Percentiles rank a stretch among this genome's conserved stretches.
Conservation (phyloP, 2,888 invertebrate species). For the Amphipyra berbera region DNA sequence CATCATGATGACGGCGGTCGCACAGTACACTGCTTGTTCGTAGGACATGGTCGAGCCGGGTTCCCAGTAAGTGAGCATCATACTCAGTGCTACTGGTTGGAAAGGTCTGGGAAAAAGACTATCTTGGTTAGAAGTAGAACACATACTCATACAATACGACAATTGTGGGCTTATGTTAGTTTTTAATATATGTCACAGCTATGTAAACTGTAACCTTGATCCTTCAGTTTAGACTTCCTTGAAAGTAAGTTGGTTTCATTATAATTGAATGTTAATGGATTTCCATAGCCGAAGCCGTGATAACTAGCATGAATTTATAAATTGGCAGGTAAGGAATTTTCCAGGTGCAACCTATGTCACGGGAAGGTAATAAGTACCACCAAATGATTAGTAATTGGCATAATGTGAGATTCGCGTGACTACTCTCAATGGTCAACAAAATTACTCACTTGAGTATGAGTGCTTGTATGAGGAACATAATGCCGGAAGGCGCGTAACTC, state of each 20-base stretch:
- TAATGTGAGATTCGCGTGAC: slow-evolving; percentile 63
- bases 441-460: slow-evolving; percentile 85
- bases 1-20: slow-evolving; percentile 89
- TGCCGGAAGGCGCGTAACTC: slow-evolving; percentile 91
- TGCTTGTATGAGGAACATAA: slow-evolving; percentile 90
- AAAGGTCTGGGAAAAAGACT: slow-evolving; percentile 87
- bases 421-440: slow-evolving; percentile 48
- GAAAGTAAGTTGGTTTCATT: too few species aligned
- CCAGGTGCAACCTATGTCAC: slow-evolving; percentile 15
- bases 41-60: slow-evolving; percentile 84
- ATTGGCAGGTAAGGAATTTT: slow-evolving; percentile 11
- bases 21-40: slow-evolving; percentile 91
- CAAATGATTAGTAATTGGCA: slow-evolving; percentile 35
- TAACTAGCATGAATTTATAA: too few species aligned
- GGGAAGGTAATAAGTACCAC: slow-evolving; percentile 15
- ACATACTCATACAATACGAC: too few species aligned
- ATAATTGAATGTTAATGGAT: too few species aligned
- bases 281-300: too few species aligned
- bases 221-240: not conserved
- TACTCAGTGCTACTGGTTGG: slow-evolving; percentile 92
- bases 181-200: too few species aligned
- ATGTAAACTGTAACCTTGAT: too few species aligned
- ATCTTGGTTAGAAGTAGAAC: not conserved
- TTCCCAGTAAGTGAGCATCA: slow-evolving; percentile 92
- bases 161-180: too few species aligned